Conservation (phyloP, 2,797 vertebrate species). For the Microtus californicus region DNA sequence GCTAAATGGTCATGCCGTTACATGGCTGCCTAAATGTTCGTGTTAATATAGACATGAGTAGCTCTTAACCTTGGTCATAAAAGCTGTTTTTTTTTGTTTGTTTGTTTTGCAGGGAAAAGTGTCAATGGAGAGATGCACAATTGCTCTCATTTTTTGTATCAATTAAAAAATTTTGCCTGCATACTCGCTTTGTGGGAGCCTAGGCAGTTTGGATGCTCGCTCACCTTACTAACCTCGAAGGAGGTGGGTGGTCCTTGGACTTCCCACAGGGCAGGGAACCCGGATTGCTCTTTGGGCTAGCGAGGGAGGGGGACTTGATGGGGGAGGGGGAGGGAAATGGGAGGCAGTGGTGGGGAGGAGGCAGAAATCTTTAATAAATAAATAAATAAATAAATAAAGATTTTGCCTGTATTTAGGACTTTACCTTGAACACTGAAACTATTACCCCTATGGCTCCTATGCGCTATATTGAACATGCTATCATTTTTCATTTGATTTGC, state of each 20-base stretch:
- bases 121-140: background rate
- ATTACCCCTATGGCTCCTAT: background rate
- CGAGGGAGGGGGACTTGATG: too few relatives aligned
- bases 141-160: conserved; percentile 1
- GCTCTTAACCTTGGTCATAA: background rate
- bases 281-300: too few relatives aligned
- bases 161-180: background rate
- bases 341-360: too few relatives aligned
- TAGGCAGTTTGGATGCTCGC: too few relatives aligned
- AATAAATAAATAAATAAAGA: too few relatives aligned
- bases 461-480: background rate
- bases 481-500: conserved; percentile 51
- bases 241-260: too few relatives aligned
- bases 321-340: too few relatives aligned
- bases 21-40: background rate
- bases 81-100: too few relatives aligned
- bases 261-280: too few relatives aligned
- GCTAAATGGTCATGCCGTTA: background rate
- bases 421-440: conserved; percentile 51
- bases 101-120: background rate
- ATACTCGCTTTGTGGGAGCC: too few relatives aligned
- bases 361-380: too few relatives aligned
- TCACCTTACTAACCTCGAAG: too few relatives aligned
- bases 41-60: background rate
- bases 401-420: background rate